Conservation (phyloP, 2,113 vertebrate genomes). For the Heteronetta atricapilla region DNA sequence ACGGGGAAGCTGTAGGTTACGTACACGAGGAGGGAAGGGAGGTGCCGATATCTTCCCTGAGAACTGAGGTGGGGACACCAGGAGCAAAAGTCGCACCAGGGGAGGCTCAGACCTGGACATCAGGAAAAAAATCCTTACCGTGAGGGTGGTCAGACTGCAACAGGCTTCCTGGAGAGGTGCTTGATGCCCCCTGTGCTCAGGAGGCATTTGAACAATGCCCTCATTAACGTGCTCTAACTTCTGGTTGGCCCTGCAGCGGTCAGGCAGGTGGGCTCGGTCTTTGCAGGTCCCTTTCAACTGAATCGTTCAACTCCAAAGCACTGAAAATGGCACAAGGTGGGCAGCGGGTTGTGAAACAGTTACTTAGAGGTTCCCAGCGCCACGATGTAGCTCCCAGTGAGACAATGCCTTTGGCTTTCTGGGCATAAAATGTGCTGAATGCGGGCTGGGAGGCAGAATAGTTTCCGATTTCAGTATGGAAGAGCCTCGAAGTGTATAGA, state of each 20-base stretch:
- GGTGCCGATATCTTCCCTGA: not conserved
- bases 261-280: not conserved
- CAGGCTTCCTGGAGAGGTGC: not conserved
- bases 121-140: not conserved
- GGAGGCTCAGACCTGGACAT: not conserved
- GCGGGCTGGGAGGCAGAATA: not conserved
- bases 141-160: not conserved
- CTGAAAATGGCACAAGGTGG: fast-evolving
- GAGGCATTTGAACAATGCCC: too few relatives aligned
- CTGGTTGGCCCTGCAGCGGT: not conserved
- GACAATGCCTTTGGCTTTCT: not conserved
- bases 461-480: not conserved
- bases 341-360: not conserved
- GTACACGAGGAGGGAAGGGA: not conserved
- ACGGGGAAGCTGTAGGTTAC: too few relatives aligned
- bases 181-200: not conserved
- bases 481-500: not conserved
- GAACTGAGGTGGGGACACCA: not conserved
- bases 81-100: not conserved
- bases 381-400: too few relatives aligned
- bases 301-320: not conserved
- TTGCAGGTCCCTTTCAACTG: not conserved
- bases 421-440: not conserved
- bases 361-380: not conserved
- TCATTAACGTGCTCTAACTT: not conserved